phyloP scores from a whole-genome alignment of 1,140 invertebrate species.

The Helicoverpa zea region DNA sequence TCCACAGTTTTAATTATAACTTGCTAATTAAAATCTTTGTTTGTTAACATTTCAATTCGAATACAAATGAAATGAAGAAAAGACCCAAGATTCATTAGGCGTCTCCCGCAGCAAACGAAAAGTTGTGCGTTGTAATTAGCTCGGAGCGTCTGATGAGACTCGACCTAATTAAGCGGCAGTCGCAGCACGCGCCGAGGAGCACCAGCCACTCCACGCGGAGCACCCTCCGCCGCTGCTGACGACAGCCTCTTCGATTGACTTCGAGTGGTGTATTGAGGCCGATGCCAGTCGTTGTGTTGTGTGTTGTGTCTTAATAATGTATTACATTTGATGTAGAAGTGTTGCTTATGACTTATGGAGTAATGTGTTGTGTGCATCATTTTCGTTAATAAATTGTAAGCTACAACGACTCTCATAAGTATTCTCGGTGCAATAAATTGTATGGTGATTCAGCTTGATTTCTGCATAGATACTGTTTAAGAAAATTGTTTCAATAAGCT shows the following conservation, averaged over 20 bases:
- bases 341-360: background rate
- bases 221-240: constrained; percentile 22
- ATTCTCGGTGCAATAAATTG: too few species aligned
- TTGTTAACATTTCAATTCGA: background rate
- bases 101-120: background rate
- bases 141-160: background rate
- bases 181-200: background rate
- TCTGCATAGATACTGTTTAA: background rate
- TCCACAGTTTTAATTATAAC: background rate
- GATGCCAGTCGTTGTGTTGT: too few species aligned
- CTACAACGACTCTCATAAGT: too few species aligned
- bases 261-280: constrained; percentile 11
- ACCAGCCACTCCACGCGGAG: constrained; percentile 28
- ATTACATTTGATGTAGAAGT: background rate
- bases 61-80: background rate
- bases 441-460: background rate
- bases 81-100: background rate
- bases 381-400: too few species aligned
- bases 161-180: constrained; percentile 40
- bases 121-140: constrained; percentile 13
- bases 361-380: background rate
- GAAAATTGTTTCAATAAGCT: too few species aligned
- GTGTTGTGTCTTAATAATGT: too few species aligned
- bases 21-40: too few species aligned
- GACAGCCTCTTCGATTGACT: constrained; percentile 27